Base-by-base conservation (phyloP, 2,797 vertebrate genomes). In the Myoxocephalus aenaeus region DNA sequence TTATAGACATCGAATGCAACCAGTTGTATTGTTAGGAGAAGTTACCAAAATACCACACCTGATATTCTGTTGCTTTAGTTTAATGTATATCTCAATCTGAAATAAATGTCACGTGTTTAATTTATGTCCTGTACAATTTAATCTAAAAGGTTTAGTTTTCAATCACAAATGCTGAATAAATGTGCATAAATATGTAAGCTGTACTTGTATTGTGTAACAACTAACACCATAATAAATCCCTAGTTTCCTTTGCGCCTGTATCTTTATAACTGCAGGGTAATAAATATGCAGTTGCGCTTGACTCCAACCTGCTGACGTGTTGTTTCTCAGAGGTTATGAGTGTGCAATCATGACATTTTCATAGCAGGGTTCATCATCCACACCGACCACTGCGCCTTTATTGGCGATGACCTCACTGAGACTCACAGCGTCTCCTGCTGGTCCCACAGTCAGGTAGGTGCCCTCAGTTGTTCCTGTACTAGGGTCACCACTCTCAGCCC, bases 261-360 rank as follows among this genome's bases (percentile, higher is more conserved):
- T 25, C 5, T 8, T 67, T 20, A 10, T 34, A 36, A 63, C 29
- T 40, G 38, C 57, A 65, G 46, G 34, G 17, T 36, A 70, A 79
- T 71, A 77, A 76, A 63, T 54, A 73, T 25, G 46, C 12, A 66
- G 53, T 18, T 73, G 34, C 72, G 20, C 65, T 67, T 70, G 38
- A 20, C 54, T 82, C 69, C 86, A 74, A 70, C 80, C 79, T 56
- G 70, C 83, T 86, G 78, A 77, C 38, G 2, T 11, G 1, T 38
- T 11, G 38, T 14, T 11, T 70, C 32, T 75, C 65, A 54, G 67
- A 80, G 32, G 68, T 93, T 81, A 93, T 13, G 67, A 90, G 12
- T 89, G 80, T 64, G 87, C 84, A 27, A 95, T 84, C 59, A 92
- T 58, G 80, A 96, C 78, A 25, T 96, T 96, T 88, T 96, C 95